Base-by-base conservation (phyloP, 1,140 invertebrate genomes). In the Araneus ventricosus region DNA sequence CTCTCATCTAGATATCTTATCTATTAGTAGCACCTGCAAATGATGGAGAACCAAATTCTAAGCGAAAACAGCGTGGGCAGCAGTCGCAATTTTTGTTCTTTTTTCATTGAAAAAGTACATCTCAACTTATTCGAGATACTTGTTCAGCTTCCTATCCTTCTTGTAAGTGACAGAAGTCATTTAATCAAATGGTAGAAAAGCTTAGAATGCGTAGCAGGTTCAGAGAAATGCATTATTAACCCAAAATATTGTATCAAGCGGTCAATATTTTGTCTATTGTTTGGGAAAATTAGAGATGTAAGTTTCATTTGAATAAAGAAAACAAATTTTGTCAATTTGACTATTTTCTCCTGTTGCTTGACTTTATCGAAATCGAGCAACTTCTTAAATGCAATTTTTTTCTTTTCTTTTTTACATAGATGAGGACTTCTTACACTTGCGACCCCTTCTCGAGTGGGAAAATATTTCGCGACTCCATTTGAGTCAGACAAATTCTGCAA, bases 11-110 rank as follows among this genome's bases (percentile, higher is more conserved):
- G 67, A 52, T 30, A 89, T 41, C 86, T 27, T 79, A 89, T 89
- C 88, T 57, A 79, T 80, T 89, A 57, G 67, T 79, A 89, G n/a
- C 88, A 89, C 45, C 67, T 79, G 67, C 88, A 79, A 79, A 89
- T 52, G n/a, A 87, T 59, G 30, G 63, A 52, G 30, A 30, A 39
- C 88, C 39, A 30, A 27, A 30, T 5, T 67, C 67, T 79, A 79
- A 20, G 6, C 57, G 27, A 4, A n/a, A 39, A 22, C 10, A 52
- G 17, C 70, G n/a, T 89, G 67, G 70, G 88, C n/a, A 37, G 86
- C 8, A 63, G 39, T 80, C 8, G n/a, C 5, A 57, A 30, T 45
- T 57, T 86, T 30, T 8, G 4, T 34, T 75, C 20, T 52, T 59
- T 61, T 30, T n/a, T 4, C 22, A 20, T 59, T 24, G 41, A 79